Conservation (phyloP, 2,797 vertebrate genomes). For the Euphonia xanthogaster region DNA sequence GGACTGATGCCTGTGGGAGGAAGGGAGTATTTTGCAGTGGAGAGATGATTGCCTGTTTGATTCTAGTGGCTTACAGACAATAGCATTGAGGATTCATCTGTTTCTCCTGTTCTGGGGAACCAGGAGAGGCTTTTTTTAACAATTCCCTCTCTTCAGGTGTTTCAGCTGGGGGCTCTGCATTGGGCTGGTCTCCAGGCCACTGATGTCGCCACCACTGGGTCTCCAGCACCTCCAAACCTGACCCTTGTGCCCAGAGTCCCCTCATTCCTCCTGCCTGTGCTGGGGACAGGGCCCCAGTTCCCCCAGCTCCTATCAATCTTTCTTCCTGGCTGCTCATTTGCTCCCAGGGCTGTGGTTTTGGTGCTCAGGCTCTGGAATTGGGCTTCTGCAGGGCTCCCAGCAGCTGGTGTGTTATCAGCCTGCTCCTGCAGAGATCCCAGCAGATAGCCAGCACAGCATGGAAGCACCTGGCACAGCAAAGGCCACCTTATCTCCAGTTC, state of each 20-base stretch:
- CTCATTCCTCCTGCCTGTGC: rapidly evolving
- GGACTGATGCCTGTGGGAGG: conserved; percentile 66
- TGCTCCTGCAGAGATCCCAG: background rate
- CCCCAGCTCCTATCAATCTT: rapidly evolving
- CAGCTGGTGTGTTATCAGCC: background rate
- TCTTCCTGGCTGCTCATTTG: background rate
- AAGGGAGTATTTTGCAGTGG: conserved; percentile 49
- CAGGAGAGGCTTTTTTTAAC: background rate
- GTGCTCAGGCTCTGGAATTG: background rate
- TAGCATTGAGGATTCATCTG: conserved; percentile 17
- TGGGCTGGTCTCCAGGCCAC: background rate
- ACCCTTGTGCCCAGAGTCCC: background rate
- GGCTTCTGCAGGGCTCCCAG: background rate
- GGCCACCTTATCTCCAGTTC: background rate
- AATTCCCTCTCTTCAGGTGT: background rate
- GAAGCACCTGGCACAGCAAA: background rate
- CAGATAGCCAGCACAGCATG: background rate
- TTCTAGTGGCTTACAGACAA: conserved; percentile 46
- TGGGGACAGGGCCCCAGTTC: rapidly evolving
- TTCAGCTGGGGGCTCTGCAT: background rate
- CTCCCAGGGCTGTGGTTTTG: background rate
- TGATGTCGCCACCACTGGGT: background rate
- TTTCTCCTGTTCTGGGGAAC: background rate
- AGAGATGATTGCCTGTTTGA: conserved; percentile 59
- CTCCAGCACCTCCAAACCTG: background rate